Percentiles rank a stretch among this genome's conserved stretches.
Evolutionary conservation across 2,113 vertebrate genomes (phyloP).

Genomic region (Microcebus jonahi): DNA sequence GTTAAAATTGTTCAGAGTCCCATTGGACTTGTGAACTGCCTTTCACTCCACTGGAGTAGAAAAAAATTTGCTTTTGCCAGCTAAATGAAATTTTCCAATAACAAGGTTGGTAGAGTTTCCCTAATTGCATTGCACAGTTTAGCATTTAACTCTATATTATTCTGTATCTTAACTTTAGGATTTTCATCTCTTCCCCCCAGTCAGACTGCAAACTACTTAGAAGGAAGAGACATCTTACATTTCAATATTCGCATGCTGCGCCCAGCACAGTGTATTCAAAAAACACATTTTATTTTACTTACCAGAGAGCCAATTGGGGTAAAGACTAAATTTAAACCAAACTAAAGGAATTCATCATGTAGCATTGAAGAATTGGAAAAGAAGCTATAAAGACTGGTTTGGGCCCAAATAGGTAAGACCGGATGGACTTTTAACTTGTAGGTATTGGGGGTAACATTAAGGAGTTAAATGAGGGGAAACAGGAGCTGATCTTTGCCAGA

Average conservation of each 20-base stretch:
- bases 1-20: background rate
- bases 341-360: background rate
- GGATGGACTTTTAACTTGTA: background rate
- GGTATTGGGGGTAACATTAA: background rate
- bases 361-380: background rate
- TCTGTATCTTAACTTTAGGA: constrained; percentile 15
- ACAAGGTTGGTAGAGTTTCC: background rate
- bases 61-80: background rate
- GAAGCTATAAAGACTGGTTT: background rate
- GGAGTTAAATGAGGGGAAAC: background rate
- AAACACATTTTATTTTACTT: background rate
- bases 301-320: background rate
- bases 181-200: background rate
- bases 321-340: constrained; percentile 9
- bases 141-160: background rate
- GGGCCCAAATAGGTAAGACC: background rate
- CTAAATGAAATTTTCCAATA: background rate
- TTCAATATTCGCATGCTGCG: background rate
- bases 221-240: background rate
- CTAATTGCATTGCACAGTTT: background rate
- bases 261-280: background rate
- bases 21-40: background rate
- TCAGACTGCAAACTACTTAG: background rate
- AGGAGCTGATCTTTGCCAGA: background rate
- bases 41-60: background rate